These are phyloP conservation scores for Centropus unirufus DNA, from an alignment of 2,113 vertebrate genomes.

Conservation along the genomic window DNA sequence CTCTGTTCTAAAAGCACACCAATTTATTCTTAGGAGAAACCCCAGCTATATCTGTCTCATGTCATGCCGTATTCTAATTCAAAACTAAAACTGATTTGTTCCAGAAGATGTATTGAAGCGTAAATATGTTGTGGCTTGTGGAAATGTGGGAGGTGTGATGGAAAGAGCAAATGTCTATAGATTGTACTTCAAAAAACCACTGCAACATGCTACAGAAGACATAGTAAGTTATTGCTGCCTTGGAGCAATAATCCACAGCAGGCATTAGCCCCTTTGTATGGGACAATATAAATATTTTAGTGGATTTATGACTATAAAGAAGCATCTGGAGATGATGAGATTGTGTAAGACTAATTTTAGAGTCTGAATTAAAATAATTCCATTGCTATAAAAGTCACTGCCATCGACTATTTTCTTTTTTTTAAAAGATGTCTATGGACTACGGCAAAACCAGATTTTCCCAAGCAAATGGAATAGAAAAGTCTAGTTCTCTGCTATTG, in stretches of 20 bases:
- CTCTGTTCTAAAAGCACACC: conserved; percentile 23
- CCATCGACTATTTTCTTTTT: neutral
- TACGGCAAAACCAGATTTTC: neutral
- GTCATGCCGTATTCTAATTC: conserved; percentile 41
- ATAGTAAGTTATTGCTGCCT: conserved; percentile 62
- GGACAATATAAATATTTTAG: conserved; percentile 62
- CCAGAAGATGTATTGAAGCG: conserved; percentile 64
- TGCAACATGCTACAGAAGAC: conserved; percentile 53
- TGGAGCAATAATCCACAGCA: conserved; percentile 44
- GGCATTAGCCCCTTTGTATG: conserved; percentile 33
- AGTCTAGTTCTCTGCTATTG: neutral
- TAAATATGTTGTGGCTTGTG: conserved; percentile 62
- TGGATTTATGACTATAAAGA: conserved; percentile 52
- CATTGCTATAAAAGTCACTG: conserved; percentile 4
- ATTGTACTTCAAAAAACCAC: conserved; percentile 43
- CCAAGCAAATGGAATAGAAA: neutral
- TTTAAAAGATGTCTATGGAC: neutral
- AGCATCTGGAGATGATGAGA: conserved; percentile 70
- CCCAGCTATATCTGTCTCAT: conserved; percentile 56
- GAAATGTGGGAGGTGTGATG: conserved; percentile 65
- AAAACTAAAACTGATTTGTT: conserved; percentile 60
- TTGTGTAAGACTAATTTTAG: conserved; percentile 67
- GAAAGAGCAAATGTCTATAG: conserved; percentile 64
- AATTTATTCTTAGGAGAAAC: conserved; percentile 24
- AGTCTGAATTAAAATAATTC: conserved; percentile 35